A percentile compares a stretch with the other conserved stretches of the same genome.
phyloP scores from a whole-genome alignment of 2,113 vertebrate genomes.

The Gorsachius goisagi region DNA sequence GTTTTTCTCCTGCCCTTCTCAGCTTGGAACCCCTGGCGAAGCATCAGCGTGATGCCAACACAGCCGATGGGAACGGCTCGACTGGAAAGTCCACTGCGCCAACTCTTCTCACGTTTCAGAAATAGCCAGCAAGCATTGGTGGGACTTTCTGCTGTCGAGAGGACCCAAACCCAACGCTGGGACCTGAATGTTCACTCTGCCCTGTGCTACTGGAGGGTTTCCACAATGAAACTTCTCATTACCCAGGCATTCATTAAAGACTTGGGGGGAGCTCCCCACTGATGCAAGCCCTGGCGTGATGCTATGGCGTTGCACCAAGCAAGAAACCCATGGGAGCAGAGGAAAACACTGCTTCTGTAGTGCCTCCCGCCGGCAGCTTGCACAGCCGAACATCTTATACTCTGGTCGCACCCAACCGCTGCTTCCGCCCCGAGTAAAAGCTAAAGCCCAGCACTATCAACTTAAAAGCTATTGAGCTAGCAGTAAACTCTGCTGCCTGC shows the following conservation, averaged over 20 bases:
- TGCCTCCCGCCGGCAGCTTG: neutral
- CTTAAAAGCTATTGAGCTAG: neutral
- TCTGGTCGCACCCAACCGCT: accelerated
- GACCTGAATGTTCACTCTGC: neutral
- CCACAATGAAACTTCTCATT: conserved; percentile 7
- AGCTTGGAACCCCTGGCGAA: neutral
- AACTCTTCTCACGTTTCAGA: neutral
- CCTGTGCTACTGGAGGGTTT: neutral
- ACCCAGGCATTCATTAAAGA: neutral
- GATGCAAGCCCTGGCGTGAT: neutral
- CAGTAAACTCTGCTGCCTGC: neutral
- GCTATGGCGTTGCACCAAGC: neutral
- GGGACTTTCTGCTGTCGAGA: neutral
- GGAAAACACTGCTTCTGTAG: neutral
- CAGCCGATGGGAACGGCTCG: accelerated
- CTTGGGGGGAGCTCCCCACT: neutral
- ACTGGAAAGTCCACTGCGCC: neutral
- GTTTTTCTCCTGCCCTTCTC: neutral
- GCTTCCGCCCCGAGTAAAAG: neutral
- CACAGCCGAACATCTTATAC: accelerated
- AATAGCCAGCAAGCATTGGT: neutral
- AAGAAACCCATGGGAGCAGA: neutral
- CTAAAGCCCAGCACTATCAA: neutral
- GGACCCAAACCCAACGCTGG: neutral
- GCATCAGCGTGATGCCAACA: accelerated